Evolutionary conservation across 1,140 invertebrate species (phyloP).

Genomic region (Drosophila nikananu): DNA sequence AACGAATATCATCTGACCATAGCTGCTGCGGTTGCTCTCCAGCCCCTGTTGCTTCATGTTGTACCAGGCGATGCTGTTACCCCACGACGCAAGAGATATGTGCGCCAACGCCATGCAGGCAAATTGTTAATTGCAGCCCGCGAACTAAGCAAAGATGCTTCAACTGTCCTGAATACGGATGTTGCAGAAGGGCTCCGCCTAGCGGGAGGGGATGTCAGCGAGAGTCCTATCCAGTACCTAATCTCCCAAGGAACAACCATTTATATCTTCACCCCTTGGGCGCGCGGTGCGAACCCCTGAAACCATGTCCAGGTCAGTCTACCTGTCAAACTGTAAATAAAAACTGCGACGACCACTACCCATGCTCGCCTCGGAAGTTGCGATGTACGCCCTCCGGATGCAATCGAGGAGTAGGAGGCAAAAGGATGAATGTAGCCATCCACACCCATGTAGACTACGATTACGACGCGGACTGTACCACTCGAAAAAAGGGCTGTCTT

Average conservation of each 20-base stretch:
- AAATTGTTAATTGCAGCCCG: background rate
- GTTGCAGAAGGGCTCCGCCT: no score
- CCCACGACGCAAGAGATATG: background rate
- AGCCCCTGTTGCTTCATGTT: background rate
- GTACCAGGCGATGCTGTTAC: background rate
- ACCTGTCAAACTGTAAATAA: background rate
- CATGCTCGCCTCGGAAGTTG: background rate
- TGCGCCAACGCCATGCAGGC: background rate
- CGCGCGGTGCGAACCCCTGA: background rate
- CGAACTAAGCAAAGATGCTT: background rate
- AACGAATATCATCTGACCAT: background rate
- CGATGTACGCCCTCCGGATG: background rate
- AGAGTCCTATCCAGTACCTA: constrained; percentile 7
- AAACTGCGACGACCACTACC: background rate
- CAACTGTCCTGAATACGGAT: background rate
- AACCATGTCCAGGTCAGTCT: background rate
- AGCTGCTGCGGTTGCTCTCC: background rate
- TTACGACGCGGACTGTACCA: constrained; percentile 19
- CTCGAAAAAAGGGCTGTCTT: background rate
- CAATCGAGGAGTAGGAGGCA: background rate
- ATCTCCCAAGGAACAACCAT: background rate
- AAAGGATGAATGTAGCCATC: constrained; percentile 49
- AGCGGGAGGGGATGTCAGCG: background rate
- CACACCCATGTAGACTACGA: constrained; percentile 55
- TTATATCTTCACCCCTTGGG: constrained; percentile 2